Conservation (phyloP, 2,113 vertebrate species). For the Ciconia stormi region DNA sequence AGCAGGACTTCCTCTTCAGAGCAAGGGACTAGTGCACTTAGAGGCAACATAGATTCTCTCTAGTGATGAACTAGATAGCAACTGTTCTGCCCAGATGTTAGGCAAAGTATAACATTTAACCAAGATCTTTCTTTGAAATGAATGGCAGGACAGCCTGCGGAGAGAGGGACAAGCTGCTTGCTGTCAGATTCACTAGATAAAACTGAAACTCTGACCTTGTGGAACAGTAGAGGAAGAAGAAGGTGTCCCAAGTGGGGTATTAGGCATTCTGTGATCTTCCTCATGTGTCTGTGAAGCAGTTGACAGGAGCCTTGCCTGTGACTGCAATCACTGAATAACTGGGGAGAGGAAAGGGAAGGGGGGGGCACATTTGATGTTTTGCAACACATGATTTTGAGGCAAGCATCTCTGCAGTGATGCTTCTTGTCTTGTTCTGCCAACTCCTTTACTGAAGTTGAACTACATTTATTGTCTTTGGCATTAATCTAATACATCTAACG, state of each 20-base stretch:
- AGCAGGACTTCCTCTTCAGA: neutral
- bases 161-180: neutral
- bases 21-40: neutral
- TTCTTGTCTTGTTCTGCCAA: neutral
- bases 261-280: neutral
- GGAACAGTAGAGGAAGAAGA: neutral
- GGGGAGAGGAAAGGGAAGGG: neutral
- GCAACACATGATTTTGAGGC: neutral
- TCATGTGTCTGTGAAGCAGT: neutral
- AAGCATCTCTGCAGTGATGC: neutral
- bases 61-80: neutral
- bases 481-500: neutral
- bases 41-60: neutral
- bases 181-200: neutral
- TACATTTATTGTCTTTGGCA: neutral
- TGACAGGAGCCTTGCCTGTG: neutral
- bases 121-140: neutral
- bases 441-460: neutral
- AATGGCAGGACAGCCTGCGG: neutral
- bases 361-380: neutral
- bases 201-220: neutral
- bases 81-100: neutral
- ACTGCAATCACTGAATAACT: neutral
- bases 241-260: neutral
- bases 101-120: neutral